phyloP scores from a whole-genome alignment of 2,888 invertebrate genomes.

The Brenthis daphne region DNA sequence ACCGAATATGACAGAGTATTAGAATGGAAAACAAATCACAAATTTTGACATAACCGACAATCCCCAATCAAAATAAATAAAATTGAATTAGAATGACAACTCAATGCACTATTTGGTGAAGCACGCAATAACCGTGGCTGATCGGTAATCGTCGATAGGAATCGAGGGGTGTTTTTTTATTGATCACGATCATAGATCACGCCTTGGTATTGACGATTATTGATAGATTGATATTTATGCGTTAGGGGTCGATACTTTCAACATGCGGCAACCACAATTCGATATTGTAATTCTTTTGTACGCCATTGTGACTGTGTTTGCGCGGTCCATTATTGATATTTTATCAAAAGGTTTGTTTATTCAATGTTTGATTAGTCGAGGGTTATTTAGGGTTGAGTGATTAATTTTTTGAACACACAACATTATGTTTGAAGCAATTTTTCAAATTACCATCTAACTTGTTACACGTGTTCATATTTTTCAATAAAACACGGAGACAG shows the following conservation, averaged over 20 bases:
- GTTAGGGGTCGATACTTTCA: constrained; percentile 52
- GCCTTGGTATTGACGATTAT: constrained; percentile 75
- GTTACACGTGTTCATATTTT: constrained; percentile 25
- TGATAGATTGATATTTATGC: constrained; percentile 80
- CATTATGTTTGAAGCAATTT: background rate
- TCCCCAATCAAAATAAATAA: constrained; percentile 49
- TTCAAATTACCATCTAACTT: background rate
- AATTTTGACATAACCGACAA: constrained; percentile 30
- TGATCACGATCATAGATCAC: constrained; percentile 69
- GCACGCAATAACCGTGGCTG: constrained; percentile 63
- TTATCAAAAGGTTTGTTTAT: constrained; percentile 47
- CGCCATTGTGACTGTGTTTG: constrained; percentile 63
- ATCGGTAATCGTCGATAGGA: constrained; percentile 63
- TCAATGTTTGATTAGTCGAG: constrained; percentile 47
- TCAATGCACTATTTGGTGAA: constrained; percentile 64
- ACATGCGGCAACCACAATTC: constrained; percentile 73
- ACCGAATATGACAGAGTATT: background rate
- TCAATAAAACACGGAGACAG: constrained; percentile 32
- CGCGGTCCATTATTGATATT: constrained; percentile 56
- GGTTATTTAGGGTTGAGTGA: constrained; percentile 45
- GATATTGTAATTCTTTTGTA: constrained; percentile 67
- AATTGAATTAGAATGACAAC: constrained; percentile 51
- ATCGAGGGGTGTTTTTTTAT: constrained; percentile 64
- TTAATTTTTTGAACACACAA: constrained; percentile 29
- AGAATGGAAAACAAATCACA: background rate